Evolutionary conservation across 2,888 invertebrate species (phyloP), one percentile per base, ranked within the genome.

Genomic region (Dromius quadrimaculatus): DNA sequence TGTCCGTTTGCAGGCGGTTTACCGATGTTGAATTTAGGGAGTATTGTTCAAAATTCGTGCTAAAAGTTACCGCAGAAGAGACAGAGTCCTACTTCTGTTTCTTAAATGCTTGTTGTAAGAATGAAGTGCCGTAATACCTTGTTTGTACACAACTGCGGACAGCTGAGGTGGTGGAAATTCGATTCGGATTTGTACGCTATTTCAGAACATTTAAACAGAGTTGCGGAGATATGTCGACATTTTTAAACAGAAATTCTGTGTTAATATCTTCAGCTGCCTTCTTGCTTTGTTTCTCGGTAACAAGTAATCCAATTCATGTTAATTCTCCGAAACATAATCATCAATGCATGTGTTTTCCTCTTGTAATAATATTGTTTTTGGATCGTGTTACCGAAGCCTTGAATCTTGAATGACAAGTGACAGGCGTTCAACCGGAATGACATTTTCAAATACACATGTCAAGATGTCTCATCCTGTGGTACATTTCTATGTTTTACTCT

Each of bases 401-500:
- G 34, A 20, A 47, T 17, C 15, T 1, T 47, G 47, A 64, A 13
- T 47, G 64, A 64, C 64, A 64, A 23, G 50, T 54, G 50, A 54
- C 47, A 34, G 47, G 50, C 47, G 20, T 63, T 63, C 13, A 22
- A 41, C 43, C 50, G 28, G 32, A 63, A 15, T 19, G 63, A 63
- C 63, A 63, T 63, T 45, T 20, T 63, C 63, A 63, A 63, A 63
- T 63, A 63, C 28, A 41, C 63, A 63, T 17, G 63, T 63, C 63
- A 54, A 23, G 50, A 28, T 54, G 50, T 32, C 28, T 54, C 28
- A 23, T 50, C 22, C 23, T 50, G 28, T 28, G 28, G 47, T 19
- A 20, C 45, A 38, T n/a, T n/a, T 11, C 47, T 22, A n/a, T 6
- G 6, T 4, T 19, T 20, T 47, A n/a, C 20, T 59, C 19, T 9